phyloP scores from a whole-genome alignment of 1,140 invertebrate species.

The Periplaneta americana region DNA sequence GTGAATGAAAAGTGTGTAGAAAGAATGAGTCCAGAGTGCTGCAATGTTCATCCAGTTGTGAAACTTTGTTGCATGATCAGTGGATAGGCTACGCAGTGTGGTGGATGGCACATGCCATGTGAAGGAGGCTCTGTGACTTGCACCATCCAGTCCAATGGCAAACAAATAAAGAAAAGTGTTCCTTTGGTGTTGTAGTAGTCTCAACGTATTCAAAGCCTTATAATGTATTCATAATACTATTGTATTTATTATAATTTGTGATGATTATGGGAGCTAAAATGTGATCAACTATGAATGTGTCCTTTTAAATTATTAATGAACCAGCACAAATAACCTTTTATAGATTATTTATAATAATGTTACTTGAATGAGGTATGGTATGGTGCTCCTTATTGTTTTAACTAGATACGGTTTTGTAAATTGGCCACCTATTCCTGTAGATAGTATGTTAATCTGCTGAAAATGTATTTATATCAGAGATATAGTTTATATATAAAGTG shows the following conservation, averaged over 20 bases:
- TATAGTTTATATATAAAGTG: neutral
- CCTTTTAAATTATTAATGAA: constrained; percentile 9
- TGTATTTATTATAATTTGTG: neutral
- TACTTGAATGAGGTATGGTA: constrained; percentile 2
- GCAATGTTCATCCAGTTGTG: neutral
- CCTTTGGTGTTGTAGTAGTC: neutral
- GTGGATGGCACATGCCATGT: neutral
- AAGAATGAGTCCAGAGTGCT: neutral
- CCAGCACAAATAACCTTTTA: constrained; percentile 14
- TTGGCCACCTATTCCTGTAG: neutral
- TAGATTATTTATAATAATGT: constrained; percentile 6
- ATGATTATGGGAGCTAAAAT: constrained; percentile 13
- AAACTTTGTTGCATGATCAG: neutral
- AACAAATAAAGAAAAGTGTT: neutral
- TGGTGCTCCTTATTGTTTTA: constrained; percentile 1
- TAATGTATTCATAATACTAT: neutral
- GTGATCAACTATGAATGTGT: constrained; percentile 5
- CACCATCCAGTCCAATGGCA: neutral
- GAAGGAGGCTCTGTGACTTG: neutral
- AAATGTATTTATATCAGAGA: neutral
- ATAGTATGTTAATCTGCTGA: neutral
- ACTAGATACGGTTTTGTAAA: neutral
- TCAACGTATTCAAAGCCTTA: neutral
- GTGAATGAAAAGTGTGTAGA: no score
- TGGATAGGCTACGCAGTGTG: neutral